Base-by-base conservation (phyloP, 2,888 invertebrate species). In the Thereva nobilitata region DNA sequence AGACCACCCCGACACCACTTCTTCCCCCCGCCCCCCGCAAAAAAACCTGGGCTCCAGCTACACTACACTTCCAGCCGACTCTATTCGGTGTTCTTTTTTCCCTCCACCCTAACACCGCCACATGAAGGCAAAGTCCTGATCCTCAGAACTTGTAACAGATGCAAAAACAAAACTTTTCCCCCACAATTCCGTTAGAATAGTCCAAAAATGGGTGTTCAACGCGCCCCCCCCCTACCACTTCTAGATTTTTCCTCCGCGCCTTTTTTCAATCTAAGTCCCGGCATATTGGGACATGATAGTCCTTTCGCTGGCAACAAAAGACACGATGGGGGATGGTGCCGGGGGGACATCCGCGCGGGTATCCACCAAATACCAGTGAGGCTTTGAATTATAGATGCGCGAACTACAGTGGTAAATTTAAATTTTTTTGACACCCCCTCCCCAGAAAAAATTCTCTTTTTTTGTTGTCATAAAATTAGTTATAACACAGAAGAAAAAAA, bases 111-210 rank as follows among this genome's bases (percentile, higher is more conserved):
- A 50, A 50, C 41, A 38, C 42, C 49, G 50, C 41, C 61, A 34
- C 50, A 61, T 61, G 61, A 61, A 61, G 23, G 23, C 61, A 40
- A 61, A 50, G 34, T 42, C 12, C 41, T 40, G 61, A 61, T 61
- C 50, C 50, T 50, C 41, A 37, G 41, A 61, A 61, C 40, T 61
- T 61, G 61, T 61, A 61, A 61, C 61, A 61, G 61, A 61, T 61
- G 61, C 61, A 61, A 61, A 61, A 61, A 61, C 61, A 61, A 61
- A 61, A 61, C 61, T 61, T 50, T 61, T 50, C 61, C 61, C 41
- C 23, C 23, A 23, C 23, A 23, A 23, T 23, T 23, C 23, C 23
- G 23, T 23, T 23, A 23, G 23, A 2, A 23, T 23, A 23, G 23
- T 23, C 23, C 23, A 23, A 23, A 23, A 23, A 23, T 23, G 23